Base-by-base conservation (phyloP, 1,140 invertebrate species). In the Oncopeltus fasciatus region DNA sequence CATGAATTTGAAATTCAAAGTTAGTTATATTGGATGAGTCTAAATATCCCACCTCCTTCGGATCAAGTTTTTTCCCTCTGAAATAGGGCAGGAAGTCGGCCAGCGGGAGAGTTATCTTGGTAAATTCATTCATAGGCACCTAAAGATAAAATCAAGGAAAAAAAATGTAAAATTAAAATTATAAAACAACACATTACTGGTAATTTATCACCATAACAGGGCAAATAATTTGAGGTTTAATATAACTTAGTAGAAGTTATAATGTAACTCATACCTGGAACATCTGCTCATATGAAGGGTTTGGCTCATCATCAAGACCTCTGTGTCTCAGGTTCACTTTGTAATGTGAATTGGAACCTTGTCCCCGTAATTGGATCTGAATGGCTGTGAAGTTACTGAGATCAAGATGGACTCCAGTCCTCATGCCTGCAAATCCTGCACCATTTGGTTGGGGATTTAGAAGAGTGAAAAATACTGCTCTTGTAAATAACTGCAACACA, bases 391-490 rank as follows among this genome's bases (percentile, higher is more conserved):
- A 78, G 18, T 70, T 70, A 0, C 72, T 73, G 1, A 85, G 67
- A 70, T 85, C 70, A 12, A 77, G 68, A 24, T 72, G 51, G 3
- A 73, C 73, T 4, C 69, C 58, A 0, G 73, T 79, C 38, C 76
- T 70, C 56, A 83, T 74, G 11, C 83, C 83, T 44, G 83, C 83
- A 71, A 86, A 85, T 5, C 82, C 81, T 29, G 84, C 84, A 1
- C 83, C 83, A 65, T 85, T 84, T 9, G 78, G 73, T 71, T 85
- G 83, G 5, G 84, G 83, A 69, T 85, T 84, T 4, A 86, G 69
- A 16, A 85, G 67, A 2, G 79, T 78, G 66, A 86, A 86, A 62
- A 86, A 80, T 67, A 86, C 73, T 0, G 79, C 83, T 68, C 80
- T 71, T 70, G 83, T 80, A 63, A 81, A 38, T 38, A 38, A 38